Evolutionary conservation across 2,888 invertebrate species (phyloP).

Genomic region (Coenonympha arcania): DNA sequence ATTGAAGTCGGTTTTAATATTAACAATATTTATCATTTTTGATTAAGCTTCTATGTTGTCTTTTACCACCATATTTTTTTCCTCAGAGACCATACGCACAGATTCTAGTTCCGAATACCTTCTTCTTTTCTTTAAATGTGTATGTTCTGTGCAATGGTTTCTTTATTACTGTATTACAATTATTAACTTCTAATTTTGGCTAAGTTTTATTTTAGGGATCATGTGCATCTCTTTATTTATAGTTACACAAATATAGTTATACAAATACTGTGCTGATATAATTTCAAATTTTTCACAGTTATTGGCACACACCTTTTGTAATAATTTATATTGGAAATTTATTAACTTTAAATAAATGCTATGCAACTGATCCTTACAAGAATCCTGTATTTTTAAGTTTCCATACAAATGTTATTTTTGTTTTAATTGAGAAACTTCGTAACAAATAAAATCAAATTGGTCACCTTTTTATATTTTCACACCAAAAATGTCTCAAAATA

Average conservation of each 20-base stretch:
- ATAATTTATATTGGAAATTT: neutral
- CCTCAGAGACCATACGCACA: neutral
- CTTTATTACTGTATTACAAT: neutral
- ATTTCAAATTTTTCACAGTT: neutral
- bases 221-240: constrained; percentile 12
- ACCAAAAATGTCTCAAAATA: too few species aligned
- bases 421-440: too few species aligned
- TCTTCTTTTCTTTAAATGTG: too few species aligned
- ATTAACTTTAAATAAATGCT: constrained; percentile 10
- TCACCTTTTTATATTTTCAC: too few species aligned
- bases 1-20: neutral
- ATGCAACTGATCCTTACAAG: constrained; percentile 23
- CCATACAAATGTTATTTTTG: too few species aligned
- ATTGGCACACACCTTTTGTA: neutral
- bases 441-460: too few species aligned
- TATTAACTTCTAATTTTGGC: neutral
- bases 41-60: neutral
- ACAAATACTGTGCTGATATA: neutral
- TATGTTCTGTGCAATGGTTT: constrained; percentile 7
- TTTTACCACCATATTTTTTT: neutral
- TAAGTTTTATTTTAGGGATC: constrained; percentile 11
- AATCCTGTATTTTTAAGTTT: too few species aligned
- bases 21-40: neutral
- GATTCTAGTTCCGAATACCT: neutral
- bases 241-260: neutral